A percentile compares a stretch with the other conserved stretches of the same genome.
phyloP scores from a whole-genome alignment of 2,797 vertebrate species.

The Argya squamiceps region DNA sequence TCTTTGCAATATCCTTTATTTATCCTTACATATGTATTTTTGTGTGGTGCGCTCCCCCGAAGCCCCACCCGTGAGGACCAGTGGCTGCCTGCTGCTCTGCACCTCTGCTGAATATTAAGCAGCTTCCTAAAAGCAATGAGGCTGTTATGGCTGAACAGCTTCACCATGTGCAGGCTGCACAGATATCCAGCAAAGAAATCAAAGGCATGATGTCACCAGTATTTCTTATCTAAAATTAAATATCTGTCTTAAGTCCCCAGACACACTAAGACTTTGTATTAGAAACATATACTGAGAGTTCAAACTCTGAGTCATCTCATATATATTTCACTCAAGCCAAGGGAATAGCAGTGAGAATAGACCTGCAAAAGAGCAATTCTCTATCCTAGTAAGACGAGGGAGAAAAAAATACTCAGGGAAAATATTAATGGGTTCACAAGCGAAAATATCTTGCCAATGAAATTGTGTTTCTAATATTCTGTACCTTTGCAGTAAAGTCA shows the following conservation, averaged over 20 bases:
- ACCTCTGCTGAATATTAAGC: slow-evolving; percentile 27
- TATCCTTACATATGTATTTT: not conserved
- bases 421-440: not conserved
- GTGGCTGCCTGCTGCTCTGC: not conserved
- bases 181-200: slow-evolving; percentile 27
- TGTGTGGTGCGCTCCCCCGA: not conserved
- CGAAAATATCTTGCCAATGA: not conserved
- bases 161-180: not conserved
- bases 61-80: not conserved
- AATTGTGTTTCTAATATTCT: not conserved
- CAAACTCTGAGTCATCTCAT: slow-evolving; percentile 49
- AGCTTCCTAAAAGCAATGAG: slow-evolving; percentile 20
- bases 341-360: slow-evolving; percentile 34
- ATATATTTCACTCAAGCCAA: slow-evolving; percentile 53
- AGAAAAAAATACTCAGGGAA: not conserved
- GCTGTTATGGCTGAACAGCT: slow-evolving; percentile 22
- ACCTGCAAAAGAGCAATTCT: slow-evolving; percentile 27
- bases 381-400: not conserved
- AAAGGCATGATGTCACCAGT: slow-evolving; percentile 68
- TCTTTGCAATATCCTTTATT: not conserved
- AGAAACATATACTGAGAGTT: slow-evolving; percentile 63
- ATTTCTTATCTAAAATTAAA: slow-evolving; percentile 65
- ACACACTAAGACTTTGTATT: slow-evolving; percentile 48
- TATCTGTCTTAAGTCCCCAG: slow-evolving; percentile 41
- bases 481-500: not conserved